A percentile compares a stretch with the other conserved stretches of the same genome.
These are phyloP conservation scores for Eurystomus glaucurus DNA, from an alignment of 2,797 vertebrate genomes.

Conservation along the genomic window DNA sequence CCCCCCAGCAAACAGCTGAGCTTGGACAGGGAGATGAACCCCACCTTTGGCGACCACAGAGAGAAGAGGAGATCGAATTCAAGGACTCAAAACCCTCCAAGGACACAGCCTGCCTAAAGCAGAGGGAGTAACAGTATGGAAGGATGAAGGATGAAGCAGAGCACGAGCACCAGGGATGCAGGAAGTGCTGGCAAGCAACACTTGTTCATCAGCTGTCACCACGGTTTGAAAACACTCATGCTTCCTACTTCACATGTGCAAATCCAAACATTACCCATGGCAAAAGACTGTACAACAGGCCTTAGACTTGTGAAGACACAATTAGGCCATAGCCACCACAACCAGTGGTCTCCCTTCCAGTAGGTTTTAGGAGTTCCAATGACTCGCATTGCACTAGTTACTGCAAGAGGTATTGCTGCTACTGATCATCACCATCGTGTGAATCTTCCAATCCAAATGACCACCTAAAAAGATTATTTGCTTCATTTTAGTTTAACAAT, in stretches of 20 bases:
- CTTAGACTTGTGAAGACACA: rapidly evolving
- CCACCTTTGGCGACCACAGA: neutral
- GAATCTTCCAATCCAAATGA: neutral
- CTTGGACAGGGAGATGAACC: neutral
- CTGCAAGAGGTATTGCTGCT: neutral
- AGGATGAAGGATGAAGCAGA: neutral
- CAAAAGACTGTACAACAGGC: neutral
- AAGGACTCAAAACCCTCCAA: neutral
- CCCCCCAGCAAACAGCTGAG: neutral
- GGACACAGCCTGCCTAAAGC: neutral
- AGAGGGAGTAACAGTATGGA: neutral
- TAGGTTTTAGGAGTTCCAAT: rapidly evolving
- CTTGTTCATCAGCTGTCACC: neutral
- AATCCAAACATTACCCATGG: neutral
- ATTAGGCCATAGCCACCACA: neutral
- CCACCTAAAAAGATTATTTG: neutral
- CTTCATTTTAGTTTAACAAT: neutral
- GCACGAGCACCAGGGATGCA: neutral
- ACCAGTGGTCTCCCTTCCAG: neutral
- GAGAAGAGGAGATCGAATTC: neutral
- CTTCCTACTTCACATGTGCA: neutral
- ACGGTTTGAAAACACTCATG: neutral
- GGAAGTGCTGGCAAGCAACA: neutral
- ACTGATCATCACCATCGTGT: neutral
- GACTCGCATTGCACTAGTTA: neutral